Percentiles rank a stretch among this genome's conserved stretches.
phyloP scores from a whole-genome alignment of 2,113 vertebrate genomes.

The Arothron firmamentum region DNA sequence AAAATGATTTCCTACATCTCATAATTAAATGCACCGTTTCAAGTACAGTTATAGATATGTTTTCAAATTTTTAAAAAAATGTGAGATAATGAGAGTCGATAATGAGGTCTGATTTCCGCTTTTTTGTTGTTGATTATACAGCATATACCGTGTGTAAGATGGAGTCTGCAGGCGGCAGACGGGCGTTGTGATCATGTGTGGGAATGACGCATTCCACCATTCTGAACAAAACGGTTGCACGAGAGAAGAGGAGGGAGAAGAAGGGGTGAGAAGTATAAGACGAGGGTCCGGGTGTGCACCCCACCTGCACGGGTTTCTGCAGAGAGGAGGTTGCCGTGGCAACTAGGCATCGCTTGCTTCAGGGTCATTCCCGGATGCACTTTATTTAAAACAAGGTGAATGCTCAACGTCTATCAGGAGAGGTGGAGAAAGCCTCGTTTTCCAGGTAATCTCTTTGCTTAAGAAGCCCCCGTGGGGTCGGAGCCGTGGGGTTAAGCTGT shows the following conservation, averaged over 20 bases:
- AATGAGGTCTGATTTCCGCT: not conserved
- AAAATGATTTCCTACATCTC: conserved; percentile 56
- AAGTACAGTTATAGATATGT: conserved; percentile 37
- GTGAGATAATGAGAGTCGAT: not conserved
- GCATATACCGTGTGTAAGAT: too few species aligned
- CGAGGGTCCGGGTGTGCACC: not conserved
- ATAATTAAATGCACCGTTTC: conserved; percentile 40
- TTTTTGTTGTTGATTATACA: not conserved
- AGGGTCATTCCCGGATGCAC: not conserved
- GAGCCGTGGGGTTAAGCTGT: too few species aligned
- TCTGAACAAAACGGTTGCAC: conserved; percentile 11
- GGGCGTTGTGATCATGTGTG: not conserved
- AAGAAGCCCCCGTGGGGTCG: too few species aligned
- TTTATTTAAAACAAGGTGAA: too few species aligned
- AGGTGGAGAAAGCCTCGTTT: too few species aligned
- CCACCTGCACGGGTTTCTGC: not conserved
- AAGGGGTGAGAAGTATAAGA: conserved; percentile 23
- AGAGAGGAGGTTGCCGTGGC: not conserved
- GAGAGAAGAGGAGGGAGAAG: not conserved
- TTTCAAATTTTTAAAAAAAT: conserved; percentile 26
- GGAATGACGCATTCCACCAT: conserved; percentile 17
- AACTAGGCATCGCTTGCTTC: not conserved
- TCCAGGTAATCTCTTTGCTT: too few species aligned
- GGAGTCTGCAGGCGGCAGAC: not conserved
- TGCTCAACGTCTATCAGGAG: too few species aligned